phyloP scores from a whole-genome alignment of 2,797 vertebrate genomes.

The Parauchenoglanis ngamensis region DNA sequence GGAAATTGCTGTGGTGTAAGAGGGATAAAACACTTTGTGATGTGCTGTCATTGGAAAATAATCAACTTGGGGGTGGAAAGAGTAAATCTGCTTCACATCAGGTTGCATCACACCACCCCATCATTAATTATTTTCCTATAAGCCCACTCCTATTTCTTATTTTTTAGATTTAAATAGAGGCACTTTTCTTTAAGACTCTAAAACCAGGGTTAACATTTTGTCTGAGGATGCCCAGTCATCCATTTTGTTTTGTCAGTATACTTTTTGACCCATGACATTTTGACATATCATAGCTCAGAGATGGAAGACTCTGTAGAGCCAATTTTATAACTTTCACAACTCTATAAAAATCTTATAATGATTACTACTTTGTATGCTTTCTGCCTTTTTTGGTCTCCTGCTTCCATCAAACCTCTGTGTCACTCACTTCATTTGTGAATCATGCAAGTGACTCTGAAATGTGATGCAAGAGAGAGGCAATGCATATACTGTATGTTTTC shows the following conservation, averaged over 20 bases:
- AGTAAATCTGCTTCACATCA: neutral
- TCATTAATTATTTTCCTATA: neutral
- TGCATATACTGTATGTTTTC: neutral
- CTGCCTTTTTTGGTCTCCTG: neutral
- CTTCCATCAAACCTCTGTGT: neutral
- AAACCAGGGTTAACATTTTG: neutral
- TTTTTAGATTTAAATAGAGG: neutral
- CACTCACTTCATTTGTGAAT: constrained; percentile 4
- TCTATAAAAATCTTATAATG: neutral
- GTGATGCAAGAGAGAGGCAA: neutral
- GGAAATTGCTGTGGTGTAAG: neutral
- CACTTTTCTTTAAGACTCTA: neutral
- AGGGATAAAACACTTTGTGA: neutral
- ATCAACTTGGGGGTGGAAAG: neutral
- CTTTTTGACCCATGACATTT: neutral
- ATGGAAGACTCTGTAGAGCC: neutral
- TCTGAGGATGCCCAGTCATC: neutral
- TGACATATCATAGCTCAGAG: neutral
- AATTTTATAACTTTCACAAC: neutral
- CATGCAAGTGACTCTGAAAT: neutral
- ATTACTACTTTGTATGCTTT: neutral
- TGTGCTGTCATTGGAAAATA: neutral
- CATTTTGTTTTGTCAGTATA: neutral
- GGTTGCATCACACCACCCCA: neutral
- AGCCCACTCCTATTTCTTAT: neutral